A percentile compares a stretch with the other conserved stretches of the same genome.
Evolutionary conservation across 2,888 invertebrate genomes (phyloP).

Genomic region (Leptinotarsa rubiginosa): DNA sequence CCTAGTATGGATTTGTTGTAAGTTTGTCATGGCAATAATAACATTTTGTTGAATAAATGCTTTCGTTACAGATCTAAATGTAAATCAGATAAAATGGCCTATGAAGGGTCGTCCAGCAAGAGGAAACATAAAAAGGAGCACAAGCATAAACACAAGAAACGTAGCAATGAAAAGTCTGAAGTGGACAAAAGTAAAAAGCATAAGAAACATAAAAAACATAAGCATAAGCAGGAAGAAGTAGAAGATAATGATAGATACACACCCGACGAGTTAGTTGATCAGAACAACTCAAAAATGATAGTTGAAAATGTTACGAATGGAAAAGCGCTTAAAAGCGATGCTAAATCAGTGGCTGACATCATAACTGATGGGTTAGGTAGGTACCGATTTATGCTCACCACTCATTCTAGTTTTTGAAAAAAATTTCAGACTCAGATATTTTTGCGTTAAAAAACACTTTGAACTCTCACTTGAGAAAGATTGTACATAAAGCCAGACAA

Average conservation of each 20-base stretch:
- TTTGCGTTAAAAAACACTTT: no score
- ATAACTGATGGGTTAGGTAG: slow-evolving; percentile 62
- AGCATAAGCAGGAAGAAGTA: slow-evolving; percentile 67
- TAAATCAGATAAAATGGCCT: slow-evolving; percentile 22
- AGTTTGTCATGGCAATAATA: not conserved
- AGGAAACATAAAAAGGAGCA: slow-evolving; percentile 78
- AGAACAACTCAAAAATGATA: not conserved
- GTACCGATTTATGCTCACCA: no score
- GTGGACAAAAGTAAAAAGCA: slow-evolving; percentile 72
- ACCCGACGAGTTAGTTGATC: slow-evolving; percentile 51
- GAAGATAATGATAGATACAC: slow-evolving; percentile 61
- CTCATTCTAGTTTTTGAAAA: no score
- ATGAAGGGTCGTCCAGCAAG: slow-evolving; percentile 56
- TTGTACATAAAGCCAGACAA: no score
- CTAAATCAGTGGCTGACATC: slow-evolving; percentile 67
- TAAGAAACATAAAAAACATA: slow-evolving; percentile 75
- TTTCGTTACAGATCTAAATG: slow-evolving; percentile 30
- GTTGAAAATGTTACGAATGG: slow-evolving; percentile 38
- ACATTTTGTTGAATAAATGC: not conserved
- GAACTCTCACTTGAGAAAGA: no score
- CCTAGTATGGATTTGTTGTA: slow-evolving; percentile 18
- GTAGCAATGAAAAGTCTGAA: slow-evolving; percentile 68
- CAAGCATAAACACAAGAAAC: slow-evolving; percentile 71
- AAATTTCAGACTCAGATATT: no score
- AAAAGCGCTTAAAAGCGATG: slow-evolving; percentile 62